Base-by-base conservation (phyloP, 2,797 vertebrate genomes). In the Uromys caudimaculatus region DNA sequence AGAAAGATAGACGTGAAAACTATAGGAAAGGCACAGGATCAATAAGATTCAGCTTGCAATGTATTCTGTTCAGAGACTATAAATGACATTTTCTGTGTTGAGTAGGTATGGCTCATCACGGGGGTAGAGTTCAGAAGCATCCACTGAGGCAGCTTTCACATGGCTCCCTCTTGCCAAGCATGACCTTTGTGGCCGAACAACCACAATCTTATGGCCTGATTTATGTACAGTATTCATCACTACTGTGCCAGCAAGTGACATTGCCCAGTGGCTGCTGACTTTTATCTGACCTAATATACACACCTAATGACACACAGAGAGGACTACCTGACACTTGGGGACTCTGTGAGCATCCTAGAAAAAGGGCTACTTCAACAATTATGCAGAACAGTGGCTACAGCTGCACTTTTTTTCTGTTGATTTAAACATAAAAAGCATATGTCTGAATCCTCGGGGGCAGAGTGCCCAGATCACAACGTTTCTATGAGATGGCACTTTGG, bases 371-470 rank as follows among this genome's bases (percentile, higher is more conserved):
- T 89, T 54, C 79, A 81, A 95, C 3, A 4, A 81, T 62, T 78
- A 75, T 77, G 47, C 64, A 50, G 38, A 64, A 35, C 56, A 58
- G 17, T 84, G 67, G 60, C 88, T 89, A 77, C 24, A 93, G 71
- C 16, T 93, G 96, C 95, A 96, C 71, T 93, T 95, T 95, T 97
- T 97, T 97, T 98, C 97, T 96, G 96, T 98, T 97, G 96, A 98
- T 97, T 97, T 95, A 97, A 93, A 97, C 97, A 97, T 88, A 97
- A 97, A 97, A 95, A 94, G 93, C 97, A 96, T 97, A 96, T 97
- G 96, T 95, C 94, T 93, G 85, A 90, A 71, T 88, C 92, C 96
- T 96, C 8, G 0, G 77, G 91, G 95, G 84, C 60, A 86, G 52
- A 90, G 47, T 52, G 90, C n/a, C 75, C 81, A 38, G 52, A 82